Conservation (phyloP, 2,113 vertebrate genomes). For the Tenebrosternarchus preto region DNA sequence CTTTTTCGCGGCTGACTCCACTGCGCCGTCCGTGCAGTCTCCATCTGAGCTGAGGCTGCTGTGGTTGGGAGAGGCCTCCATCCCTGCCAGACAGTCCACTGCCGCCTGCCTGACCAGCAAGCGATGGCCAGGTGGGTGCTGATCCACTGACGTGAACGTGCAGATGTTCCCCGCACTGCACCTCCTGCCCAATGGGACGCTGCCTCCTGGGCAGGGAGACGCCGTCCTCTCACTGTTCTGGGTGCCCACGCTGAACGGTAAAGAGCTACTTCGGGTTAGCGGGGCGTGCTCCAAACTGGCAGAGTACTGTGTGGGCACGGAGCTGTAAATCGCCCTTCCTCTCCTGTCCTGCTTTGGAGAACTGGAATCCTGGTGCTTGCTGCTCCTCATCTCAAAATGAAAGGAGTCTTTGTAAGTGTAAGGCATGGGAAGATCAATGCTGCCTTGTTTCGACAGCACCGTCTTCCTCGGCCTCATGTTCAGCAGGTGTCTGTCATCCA, state of each 20-base stretch:
- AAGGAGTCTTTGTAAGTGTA: conserved; percentile 96
- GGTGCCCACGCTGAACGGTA: conserved; percentile 79
- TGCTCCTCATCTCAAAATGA: conserved; percentile 88
- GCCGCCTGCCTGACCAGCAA: conserved; percentile 89
- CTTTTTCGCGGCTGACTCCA: conserved; percentile 72
- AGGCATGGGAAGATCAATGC: conserved; percentile 93
- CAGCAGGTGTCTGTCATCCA: conserved; percentile 88
- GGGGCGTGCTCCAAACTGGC: conserved; percentile 75
- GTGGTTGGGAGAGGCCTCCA: conserved; percentile 59
- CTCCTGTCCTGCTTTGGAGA: conserved; percentile 70
- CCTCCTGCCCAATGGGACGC: conserved; percentile 51
- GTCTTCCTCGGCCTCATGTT: conserved; percentile 91
- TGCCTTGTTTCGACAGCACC: conserved; percentile 89
- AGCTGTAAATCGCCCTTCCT: conserved; percentile 77
- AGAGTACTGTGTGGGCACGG: conserved; percentile 85
- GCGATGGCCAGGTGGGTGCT: conserved; percentile 79
- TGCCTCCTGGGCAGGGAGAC: conserved; percentile 54
- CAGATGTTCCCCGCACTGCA: conserved; percentile 64
- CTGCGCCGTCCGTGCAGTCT: conserved; percentile 61
- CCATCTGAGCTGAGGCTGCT: conserved; percentile 59
- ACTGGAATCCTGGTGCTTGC: conserved; percentile 65
- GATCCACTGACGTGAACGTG: conserved; percentile 71
- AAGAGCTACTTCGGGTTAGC: conserved; percentile 87
- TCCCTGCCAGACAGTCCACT: conserved; percentile 81
- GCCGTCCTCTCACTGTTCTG: conserved; percentile 61